These are phyloP conservation scores for Ruditapes philippinarum DNA, from an alignment of 1,140 invertebrate genomes.

Conservation along the genomic window DNA sequence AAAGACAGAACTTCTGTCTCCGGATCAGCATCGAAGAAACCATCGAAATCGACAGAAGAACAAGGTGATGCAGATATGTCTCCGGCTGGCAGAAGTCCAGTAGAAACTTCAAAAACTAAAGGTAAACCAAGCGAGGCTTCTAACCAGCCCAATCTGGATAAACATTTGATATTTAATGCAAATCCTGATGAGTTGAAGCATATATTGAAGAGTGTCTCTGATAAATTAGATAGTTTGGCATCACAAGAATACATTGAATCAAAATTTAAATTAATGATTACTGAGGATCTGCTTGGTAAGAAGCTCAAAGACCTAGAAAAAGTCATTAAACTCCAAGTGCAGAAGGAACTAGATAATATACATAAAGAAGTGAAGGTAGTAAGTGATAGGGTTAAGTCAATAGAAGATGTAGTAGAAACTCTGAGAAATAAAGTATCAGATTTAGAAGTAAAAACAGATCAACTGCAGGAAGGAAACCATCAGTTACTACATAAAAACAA, in stretches of 20 bases:
- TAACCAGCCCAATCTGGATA: background rate
- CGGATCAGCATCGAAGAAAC: background rate
- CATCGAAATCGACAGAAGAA: background rate
- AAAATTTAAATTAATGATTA: background rate
- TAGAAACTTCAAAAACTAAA: background rate
- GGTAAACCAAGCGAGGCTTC: background rate
- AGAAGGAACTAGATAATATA: background rate
- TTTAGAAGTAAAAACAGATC: background rate
- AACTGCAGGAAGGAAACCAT: background rate
- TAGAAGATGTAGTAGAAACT: background rate
- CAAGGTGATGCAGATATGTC: background rate
- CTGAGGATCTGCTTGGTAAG: background rate
- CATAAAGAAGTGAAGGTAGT: background rate
- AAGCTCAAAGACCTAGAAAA: background rate
- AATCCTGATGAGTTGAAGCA: background rate
- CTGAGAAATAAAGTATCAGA: slow-evolving; percentile 13
- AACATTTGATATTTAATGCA: background rate
- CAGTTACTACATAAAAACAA: background rate
- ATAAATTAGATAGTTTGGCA: background rate
- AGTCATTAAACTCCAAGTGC: background rate
- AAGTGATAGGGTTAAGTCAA: background rate
- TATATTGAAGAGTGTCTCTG: background rate
- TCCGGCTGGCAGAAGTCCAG: background rate
- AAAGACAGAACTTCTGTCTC: slow-evolving; percentile 1
- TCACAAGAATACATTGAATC: slow-evolving; percentile 19